Conservation (phyloP, 1,140 invertebrate species). For the Heliconius hewitsoni region DNA sequence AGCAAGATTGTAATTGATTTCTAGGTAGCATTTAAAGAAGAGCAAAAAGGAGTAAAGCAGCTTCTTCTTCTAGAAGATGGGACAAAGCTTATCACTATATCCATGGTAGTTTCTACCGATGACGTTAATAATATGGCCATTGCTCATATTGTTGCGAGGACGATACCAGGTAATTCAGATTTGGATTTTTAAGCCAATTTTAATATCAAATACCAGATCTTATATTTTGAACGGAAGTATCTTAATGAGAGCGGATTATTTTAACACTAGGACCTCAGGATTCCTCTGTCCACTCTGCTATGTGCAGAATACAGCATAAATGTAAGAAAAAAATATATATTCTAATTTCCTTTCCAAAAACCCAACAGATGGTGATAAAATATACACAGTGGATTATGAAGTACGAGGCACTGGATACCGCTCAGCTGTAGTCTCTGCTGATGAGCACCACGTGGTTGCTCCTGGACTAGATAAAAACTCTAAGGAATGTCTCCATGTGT, state of each 20-base stretch:
- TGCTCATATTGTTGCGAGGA: constrained; percentile 83
- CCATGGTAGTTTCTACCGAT: constrained; percentile 83
- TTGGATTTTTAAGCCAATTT: too few species aligned
- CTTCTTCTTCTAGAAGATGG: constrained; percentile 92
- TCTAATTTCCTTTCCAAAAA: background rate
- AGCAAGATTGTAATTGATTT: background rate
- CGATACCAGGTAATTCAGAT: constrained; percentile 84
- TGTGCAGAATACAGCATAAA: too few species aligned
- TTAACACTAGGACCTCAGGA: too few species aligned
- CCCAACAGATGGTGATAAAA: constrained; percentile 84
- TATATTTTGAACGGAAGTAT: too few species aligned
- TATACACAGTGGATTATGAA: constrained; percentile 89
- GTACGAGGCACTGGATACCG: constrained; percentile 74
- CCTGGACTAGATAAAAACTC: constrained; percentile 91
- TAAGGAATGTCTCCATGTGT: constrained; percentile 91
- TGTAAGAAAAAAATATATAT: too few species aligned
- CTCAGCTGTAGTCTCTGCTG: constrained; percentile 89
- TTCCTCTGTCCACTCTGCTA: too few species aligned
- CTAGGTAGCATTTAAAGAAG: constrained; percentile 90
- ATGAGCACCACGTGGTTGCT: constrained; percentile 89
- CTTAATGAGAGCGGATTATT: too few species aligned
- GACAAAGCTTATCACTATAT: constrained; percentile 92
- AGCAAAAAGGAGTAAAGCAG: constrained; percentile 93
- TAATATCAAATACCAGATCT: too few species aligned
- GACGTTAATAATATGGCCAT: constrained; percentile 84